Evolutionary conservation across 2,888 invertebrate genomes (phyloP).

Genomic region (Mellilla xanthometata): DNA sequence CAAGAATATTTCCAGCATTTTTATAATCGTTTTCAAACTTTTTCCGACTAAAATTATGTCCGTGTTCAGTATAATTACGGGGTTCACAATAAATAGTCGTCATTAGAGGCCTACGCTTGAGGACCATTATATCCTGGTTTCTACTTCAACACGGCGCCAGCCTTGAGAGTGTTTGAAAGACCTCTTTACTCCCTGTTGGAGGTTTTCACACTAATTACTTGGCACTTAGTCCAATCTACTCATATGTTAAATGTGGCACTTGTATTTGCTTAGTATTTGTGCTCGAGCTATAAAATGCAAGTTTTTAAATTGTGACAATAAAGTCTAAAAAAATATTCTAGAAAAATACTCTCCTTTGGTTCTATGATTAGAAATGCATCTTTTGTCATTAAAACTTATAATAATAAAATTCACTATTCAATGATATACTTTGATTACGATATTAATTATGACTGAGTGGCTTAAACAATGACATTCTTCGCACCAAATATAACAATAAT

Average conservation of each 20-base stretch:
- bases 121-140: slow-evolving; percentile 42
- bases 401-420: neutral
- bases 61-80: slow-evolving; percentile 11
- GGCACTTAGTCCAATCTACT: slow-evolving; percentile 31
- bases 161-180: slow-evolving; percentile 37
- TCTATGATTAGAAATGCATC: no score
- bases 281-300: neutral
- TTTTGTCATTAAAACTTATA: neutral
- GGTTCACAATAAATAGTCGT: slow-evolving; percentile 44
- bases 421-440: slow-evolving; percentile 1
- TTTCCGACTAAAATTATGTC: slow-evolving; percentile 16
- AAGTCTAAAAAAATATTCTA: no score
- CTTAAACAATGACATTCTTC: slow-evolving; percentile 46
- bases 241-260: slow-evolving; percentile 8
- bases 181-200: slow-evolving; percentile 44
- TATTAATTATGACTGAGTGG: slow-evolving; percentile 6
- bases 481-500: slow-evolving; percentile 44
- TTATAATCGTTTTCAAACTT: slow-evolving; percentile 17
- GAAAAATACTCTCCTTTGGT: no score
- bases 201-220: slow-evolving; percentile 60
- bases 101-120: slow-evolving; percentile 49
- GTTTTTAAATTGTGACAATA: no score
- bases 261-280: slow-evolving; percentile 22
- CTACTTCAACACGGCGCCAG: slow-evolving; percentile 33
- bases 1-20: neutral